A percentile compares a stretch with the other conserved stretches of the same genome.
These are phyloP conservation scores for Oeneis ivallda DNA, from an alignment of 2,888 invertebrate species.

Conservation along the genomic window DNA sequence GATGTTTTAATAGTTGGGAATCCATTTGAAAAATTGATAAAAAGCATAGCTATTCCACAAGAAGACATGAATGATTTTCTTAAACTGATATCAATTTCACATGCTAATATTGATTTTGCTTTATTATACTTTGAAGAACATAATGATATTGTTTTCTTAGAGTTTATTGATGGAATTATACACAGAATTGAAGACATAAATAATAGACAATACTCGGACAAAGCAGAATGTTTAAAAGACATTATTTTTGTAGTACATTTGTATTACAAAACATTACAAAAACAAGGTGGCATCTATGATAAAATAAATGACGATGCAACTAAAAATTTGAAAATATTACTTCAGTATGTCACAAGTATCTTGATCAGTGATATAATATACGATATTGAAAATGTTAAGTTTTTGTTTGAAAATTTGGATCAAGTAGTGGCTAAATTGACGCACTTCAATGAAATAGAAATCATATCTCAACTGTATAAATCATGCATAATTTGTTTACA, in stretches of 20 bases:
- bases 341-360: constrained; percentile 53
- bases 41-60: constrained; percentile 41
- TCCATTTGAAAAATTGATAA: constrained; percentile 44
- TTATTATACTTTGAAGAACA: constrained; percentile 54
- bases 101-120: constrained; percentile 53
- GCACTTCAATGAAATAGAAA: constrained; percentile 43
- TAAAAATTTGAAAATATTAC: constrained; percentile 49
- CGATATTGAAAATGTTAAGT: constrained; percentile 48
- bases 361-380: constrained; percentile 50
- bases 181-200: constrained; percentile 50
- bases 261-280: constrained; percentile 46
- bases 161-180: constrained; percentile 51
- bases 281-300: constrained; percentile 31
- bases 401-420: constrained; percentile 48
- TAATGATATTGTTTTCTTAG: constrained; percentile 45
- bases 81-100: constrained; percentile 45
- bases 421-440: constrained; percentile 38
- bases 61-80: constrained; percentile 47
- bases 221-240: constrained; percentile 54
- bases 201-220: constrained; percentile 61
- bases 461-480: constrained; percentile 54
- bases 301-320: constrained; percentile 43
- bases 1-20: constrained; percentile 37
- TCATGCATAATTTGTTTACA: constrained; percentile 52
- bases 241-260: constrained; percentile 53